Percentiles rank a stretch among this genome's conserved stretches.
Conservation (phyloP, 64 coral and sea anemone genomes). For the Porites australiensis region DNA sequence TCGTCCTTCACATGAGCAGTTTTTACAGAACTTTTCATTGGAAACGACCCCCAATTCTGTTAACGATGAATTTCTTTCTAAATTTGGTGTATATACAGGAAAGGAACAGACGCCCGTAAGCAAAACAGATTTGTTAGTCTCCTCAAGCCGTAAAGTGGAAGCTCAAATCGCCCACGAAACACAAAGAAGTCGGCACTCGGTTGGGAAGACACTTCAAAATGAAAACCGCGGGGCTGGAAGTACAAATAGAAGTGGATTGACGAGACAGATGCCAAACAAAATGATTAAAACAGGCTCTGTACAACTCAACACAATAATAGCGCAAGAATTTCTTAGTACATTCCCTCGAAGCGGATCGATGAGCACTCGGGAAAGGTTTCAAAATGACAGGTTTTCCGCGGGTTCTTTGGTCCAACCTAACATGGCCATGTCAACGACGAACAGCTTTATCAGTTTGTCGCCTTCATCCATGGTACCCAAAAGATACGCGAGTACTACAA, state of each 20-base stretch:
- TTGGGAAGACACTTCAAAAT: conserved; percentile 7
- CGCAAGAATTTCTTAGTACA: background rate
- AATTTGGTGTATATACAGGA: conserved; percentile 42
- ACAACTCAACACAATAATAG: background rate
- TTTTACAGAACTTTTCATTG: background rate
- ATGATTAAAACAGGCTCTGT: background rate
- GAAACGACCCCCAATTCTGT: conserved; percentile 9
- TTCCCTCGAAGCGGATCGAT: background rate
- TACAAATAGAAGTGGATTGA: background rate
- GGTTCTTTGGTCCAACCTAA: background rate
- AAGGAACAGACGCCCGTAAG: background rate
- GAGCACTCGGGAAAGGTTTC: background rate
- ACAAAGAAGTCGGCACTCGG: background rate
- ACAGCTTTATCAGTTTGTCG: background rate
- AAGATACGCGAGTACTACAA: background rate
- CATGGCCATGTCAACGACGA: background rate
- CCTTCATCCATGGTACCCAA: background rate
- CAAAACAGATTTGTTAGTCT: background rate
- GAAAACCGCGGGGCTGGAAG: conserved; percentile 27
- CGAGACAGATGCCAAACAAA: background rate
- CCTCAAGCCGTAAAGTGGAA: background rate
- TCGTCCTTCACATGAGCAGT: background rate
- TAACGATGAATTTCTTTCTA: conserved; percentile 35
- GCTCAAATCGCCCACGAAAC: background rate
- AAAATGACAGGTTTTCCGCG: background rate